These are phyloP conservation scores for Orthosia gothica DNA, from an alignment of 2,888 invertebrate genomes.

Conservation along the genomic window DNA sequence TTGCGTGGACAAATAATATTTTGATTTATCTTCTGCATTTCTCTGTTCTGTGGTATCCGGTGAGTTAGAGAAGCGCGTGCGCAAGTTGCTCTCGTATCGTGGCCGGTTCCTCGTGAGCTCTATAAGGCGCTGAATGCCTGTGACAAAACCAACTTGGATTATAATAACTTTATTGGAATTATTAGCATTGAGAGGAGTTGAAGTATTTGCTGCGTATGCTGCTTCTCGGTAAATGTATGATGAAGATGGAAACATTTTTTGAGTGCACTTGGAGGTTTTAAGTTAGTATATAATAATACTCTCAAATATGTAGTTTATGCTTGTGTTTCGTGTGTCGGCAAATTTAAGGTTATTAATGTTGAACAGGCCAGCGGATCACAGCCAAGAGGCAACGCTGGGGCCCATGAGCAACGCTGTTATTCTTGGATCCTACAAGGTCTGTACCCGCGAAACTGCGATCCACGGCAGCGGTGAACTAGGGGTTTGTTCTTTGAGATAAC, in stretches of 20 bases:
- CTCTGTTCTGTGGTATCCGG: not conserved
- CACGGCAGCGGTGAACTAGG: too few relatives aligned
- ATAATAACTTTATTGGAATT: slow-evolving; percentile 56
- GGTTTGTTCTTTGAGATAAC: too few relatives aligned
- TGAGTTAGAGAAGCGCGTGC: slow-evolving; percentile 44
- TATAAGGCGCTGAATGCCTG: slow-evolving; percentile 46
- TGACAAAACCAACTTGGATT: slow-evolving; percentile 47
- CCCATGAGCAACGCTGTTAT: too few relatives aligned
- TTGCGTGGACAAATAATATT: too few relatives aligned
- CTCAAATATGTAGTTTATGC: too few relatives aligned
- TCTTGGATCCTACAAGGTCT: too few relatives aligned
- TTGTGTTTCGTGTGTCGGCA: too few relatives aligned
- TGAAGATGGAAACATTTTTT: slow-evolving; percentile 2
- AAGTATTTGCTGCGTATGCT: not conserved
- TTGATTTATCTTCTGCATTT: slow-evolving; percentile 16
- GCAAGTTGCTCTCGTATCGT: slow-evolving; percentile 45
- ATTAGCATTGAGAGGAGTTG: slow-evolving; percentile 29
- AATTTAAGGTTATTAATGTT: too few relatives aligned
- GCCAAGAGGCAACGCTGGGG: too few relatives aligned
- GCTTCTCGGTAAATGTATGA: not conserved
- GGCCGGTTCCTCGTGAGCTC: slow-evolving; percentile 41
- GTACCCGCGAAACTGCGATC: too few relatives aligned
- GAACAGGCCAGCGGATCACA: too few relatives aligned
- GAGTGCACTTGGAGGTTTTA: not conserved
- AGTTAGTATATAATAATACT: not conserved